Percentiles rank a stretch among this genome's conserved stretches.
Evolutionary conservation across 1,140 invertebrate species (phyloP).

Genomic region (Dryas iulia): DNA sequence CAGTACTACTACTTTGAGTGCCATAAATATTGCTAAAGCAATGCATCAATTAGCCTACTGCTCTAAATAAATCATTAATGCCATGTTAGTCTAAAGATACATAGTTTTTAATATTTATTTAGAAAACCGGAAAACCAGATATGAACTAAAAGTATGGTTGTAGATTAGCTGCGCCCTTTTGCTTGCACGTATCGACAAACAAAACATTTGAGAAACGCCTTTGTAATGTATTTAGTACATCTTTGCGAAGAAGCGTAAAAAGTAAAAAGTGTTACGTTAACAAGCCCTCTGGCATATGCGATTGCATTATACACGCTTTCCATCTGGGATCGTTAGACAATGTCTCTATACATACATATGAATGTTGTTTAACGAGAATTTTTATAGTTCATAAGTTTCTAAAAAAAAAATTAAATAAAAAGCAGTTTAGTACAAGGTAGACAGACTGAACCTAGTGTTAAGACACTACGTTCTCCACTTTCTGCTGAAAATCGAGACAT

Average conservation of each 20-base stretch:
- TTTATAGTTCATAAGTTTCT: background rate
- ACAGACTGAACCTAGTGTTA: no score
- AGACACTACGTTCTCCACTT: no score
- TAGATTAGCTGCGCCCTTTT: background rate
- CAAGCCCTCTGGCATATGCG: constrained; percentile 20
- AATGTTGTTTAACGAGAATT: background rate
- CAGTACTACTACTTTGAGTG: no score
- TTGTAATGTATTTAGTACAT: background rate
- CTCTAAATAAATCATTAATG: no score
- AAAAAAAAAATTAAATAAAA: no score
- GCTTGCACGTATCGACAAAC: background rate
- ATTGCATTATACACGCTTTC: constrained; percentile 33
- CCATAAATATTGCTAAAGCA: no score
- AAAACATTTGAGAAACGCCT: background rate
- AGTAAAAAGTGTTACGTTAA: constrained; percentile 25
- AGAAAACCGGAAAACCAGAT: no score
- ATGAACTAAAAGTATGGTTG: background rate
- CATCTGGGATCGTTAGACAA: constrained; percentile 10
- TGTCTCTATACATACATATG: background rate
- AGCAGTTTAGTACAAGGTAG: no score
- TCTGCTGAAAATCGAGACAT: no score
- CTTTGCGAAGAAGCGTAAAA: background rate
- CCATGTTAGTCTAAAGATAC: no score
- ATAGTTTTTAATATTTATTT: no score
- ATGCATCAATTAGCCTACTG: no score